Evolutionary conservation across 1,140 invertebrate species (phyloP), one percentile per base, ranked within the genome.

Genomic region (Psilanteris sp.): DNA sequence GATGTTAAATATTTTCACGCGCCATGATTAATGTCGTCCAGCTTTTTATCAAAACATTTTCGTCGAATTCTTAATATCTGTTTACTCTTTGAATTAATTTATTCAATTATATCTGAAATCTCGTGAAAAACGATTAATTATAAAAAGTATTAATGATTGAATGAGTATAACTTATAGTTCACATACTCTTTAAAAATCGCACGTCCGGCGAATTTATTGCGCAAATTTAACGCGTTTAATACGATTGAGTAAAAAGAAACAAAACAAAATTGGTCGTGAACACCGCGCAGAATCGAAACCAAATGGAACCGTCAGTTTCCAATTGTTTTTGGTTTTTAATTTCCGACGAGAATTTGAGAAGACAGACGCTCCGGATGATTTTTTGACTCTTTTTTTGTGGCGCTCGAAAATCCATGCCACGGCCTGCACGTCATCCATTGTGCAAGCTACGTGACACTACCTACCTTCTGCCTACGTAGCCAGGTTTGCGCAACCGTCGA

Each of bases 401-500:
- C 20, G 22, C n/a, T 57, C 37, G 44, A 50, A 27, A 54, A 48
- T 67, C 20, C 9, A 48, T 22, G 16, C 50, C 11, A 31, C 52
- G 36, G 5, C 31, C 5, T 54, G 57, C 54, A 54, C 41, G 59
- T 11, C 10, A 39, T 77, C 46, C 46, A 71, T 66, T 77, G 59
- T 66, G 57, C 52, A 77, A 77, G 59, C 54, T 61, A 66, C 27
- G 29, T n/a, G 27, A 50, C 27, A 61, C 73, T 39, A 29, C 57
- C 64, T 70, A 70, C 64, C 59, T 44, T 54, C 66, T 59, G 18
- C 73, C 64, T 70, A 76, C 57, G 50, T 70, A 57, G 3, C 31
- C 31, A 61, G 61, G 31, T 74, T 74, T 74, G 61, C 70, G 70
- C 46, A 74, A 72, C 34, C 46, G 48, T 34, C 44, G 54, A 61